Base-by-base conservation (phyloP, 2,888 invertebrate genomes). In the Carabus problematicus region DNA sequence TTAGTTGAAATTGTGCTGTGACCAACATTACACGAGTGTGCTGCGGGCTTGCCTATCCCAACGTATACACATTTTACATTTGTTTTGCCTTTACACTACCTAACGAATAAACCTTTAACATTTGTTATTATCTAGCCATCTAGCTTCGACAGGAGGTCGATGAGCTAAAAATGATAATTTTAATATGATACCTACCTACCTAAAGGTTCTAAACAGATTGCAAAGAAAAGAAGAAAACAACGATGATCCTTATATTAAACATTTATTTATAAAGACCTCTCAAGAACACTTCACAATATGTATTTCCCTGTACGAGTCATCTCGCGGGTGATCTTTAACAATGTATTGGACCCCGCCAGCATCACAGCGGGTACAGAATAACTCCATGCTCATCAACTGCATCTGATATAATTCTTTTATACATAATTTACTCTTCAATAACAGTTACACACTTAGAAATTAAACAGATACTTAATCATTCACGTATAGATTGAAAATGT, bases 211-310 rank as follows among this genome's bases (percentile, higher is more conserved):
- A n/a, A n/a, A n/a, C n/a, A 29, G 29, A 6, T 29, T 3, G 6
- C 3, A 29, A 29, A 6, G 29, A 29, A 29, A 29, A 29, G 29
- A 29, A 29, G 6, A 29, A 29, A 29, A 29, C 29, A 29, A 29
- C 6, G 29, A 3, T 29, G 29, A 29, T 67, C 60, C 60, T 60
- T 67, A 67, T 67, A 67, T 60, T 59, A 67, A 67, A 67, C 67
- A 67, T 67, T 52, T 67, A 67, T 67, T 67, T 67, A 67, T 67
- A 67, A 67, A 67, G 67, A 67, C 67, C 59, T 67, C 59, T 60
- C 67, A 60, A 52, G 56, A 67, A 67, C 67, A 67, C 52, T 60
- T 67, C 67, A 67, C 59, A 60, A 18, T 47, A 41, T 60, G 52
- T 60, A 60, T 67, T 54, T 42, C 64, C 40, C 64, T 4, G 1